Evolutionary conservation across 2,113 vertebrate genomes (phyloP).

Genomic region (Pterocles gutturalis): DNA sequence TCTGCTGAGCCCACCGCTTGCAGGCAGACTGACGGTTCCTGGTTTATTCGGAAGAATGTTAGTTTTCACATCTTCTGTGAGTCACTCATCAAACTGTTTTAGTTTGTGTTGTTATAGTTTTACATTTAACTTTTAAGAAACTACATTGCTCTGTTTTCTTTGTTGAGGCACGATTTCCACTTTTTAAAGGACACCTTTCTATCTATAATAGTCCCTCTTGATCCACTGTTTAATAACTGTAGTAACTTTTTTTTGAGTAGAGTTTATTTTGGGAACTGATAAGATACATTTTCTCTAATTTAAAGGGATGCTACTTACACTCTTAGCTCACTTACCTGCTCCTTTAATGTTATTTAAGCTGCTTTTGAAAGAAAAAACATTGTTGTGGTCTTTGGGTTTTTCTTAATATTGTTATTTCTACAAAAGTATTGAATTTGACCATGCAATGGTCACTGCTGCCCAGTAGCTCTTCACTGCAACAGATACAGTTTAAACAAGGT

Average conservation of each 20-base stretch:
- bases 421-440: not conserved
- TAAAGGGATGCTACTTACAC: not conserved
- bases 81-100: not conserved
- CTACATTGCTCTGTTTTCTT: not conserved
- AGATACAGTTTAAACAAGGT: not conserved
- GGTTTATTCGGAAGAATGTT: not conserved
- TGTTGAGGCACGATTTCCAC: not conserved
- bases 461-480: not conserved
- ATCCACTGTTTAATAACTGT: not conserved
- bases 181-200: not conserved
- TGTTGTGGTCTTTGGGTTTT: not conserved
- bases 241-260: not conserved
- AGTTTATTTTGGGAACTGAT: not conserved
- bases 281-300: not conserved
- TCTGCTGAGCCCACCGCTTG: not conserved
- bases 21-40: not conserved
- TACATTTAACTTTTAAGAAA: not conserved
- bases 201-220: not conserved
- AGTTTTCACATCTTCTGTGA: not conserved
- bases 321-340: not conserved
- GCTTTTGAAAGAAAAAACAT: not conserved
- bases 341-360: not conserved
- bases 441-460: not conserved
- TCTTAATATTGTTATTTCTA: not conserved
- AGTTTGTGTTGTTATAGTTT: not conserved